These are phyloP conservation scores for Narcine bancroftii DNA, from an alignment of 2,113 vertebrate species.

Conservation along the genomic window DNA sequence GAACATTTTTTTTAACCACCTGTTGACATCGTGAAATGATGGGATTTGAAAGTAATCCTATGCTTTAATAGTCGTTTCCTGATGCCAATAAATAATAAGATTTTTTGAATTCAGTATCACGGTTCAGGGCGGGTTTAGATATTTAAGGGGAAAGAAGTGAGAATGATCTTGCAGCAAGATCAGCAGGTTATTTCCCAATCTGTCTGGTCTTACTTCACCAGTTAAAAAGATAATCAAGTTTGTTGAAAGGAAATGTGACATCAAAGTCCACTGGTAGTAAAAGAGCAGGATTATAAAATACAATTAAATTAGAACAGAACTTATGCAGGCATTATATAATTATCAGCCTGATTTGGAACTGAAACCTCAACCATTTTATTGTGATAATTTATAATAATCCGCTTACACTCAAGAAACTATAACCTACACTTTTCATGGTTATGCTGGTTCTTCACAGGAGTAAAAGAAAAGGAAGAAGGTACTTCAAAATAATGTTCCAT, in stretches of 20 bases:
- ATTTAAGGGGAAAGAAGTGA: neutral
- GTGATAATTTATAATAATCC: neutral
- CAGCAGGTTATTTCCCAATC: neutral
- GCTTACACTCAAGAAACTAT: neutral
- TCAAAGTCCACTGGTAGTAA: neutral
- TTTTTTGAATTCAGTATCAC: neutral
- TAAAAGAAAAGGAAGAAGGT: neutral
- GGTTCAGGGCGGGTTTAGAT: neutral
- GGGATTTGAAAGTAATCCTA: neutral
- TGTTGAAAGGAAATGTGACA: neutral
- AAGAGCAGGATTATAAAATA: neutral
- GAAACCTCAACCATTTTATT: neutral
- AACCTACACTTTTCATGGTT: neutral
- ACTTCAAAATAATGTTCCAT: neutral
- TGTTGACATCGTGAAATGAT: too few relatives aligned
- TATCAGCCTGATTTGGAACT: neutral
- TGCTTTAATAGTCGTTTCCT: neutral
- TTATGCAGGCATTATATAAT: neutral
- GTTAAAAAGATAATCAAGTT: neutral
- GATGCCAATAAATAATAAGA: neutral
- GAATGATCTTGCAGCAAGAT: neutral
- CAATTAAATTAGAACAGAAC: neutral
- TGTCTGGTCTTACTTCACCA: neutral
- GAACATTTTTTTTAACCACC: neutral
- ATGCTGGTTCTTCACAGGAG: neutral